Evolutionary conservation across 2,797 vertebrate species (phyloP).

Genomic region (Calcarius lapponicus): DNA sequence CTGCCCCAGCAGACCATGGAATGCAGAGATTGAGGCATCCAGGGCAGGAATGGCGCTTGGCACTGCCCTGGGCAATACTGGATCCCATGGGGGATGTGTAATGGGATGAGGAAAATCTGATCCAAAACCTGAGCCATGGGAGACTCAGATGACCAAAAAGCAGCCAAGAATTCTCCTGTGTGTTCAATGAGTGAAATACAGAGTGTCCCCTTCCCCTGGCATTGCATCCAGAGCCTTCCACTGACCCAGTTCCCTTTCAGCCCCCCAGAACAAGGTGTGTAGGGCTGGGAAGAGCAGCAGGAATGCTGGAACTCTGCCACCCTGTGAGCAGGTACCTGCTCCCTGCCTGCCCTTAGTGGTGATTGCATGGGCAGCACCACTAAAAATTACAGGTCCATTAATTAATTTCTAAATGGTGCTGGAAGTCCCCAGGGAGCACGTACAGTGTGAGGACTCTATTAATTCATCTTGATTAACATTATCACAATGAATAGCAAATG

Average conservation of each 20-base stretch:
- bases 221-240: background rate
- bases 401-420: slow-evolving; percentile 46
- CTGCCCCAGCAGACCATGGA: background rate
- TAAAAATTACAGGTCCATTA: slow-evolving; percentile 46
- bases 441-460: slow-evolving; percentile 56
- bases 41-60: background rate
- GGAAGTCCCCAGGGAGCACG: slow-evolving; percentile 27
- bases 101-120: background rate
- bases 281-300: background rate
- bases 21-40: background rate
- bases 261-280: background rate
- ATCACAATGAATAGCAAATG: slow-evolving; percentile 68
- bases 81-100: background rate
- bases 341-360: background rate
- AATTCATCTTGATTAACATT: slow-evolving; percentile 70
- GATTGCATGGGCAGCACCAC: slow-evolving; percentile 42
- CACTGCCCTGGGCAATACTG: rapidly evolving
- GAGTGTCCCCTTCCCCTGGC: background rate
- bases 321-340: background rate
- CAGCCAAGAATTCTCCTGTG: background rate
- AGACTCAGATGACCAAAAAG: background rate
- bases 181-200: background rate
- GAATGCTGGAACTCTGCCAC: background rate
- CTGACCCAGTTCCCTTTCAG: background rate
- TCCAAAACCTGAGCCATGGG: background rate